Evolutionary conservation across 2,797 vertebrate species (phyloP).

Genomic region (Meriones psammophilus): DNA sequence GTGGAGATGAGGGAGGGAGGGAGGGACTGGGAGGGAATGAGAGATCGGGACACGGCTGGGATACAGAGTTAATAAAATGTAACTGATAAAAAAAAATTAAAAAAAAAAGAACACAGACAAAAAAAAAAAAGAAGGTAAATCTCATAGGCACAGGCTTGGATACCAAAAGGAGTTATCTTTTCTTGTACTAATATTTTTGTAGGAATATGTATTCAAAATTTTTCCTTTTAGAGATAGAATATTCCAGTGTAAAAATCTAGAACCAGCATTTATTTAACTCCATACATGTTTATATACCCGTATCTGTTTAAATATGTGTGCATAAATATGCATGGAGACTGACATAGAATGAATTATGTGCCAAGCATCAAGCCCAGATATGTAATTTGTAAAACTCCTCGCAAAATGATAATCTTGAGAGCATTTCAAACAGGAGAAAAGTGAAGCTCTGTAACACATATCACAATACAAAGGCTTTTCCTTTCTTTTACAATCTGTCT

Average conservation of each 20-base stretch:
- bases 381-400: background rate
- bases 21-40: no score
- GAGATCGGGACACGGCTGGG: no score
- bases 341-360: background rate
- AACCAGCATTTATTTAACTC: background rate
- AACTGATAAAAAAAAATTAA: no score
- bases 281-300: background rate
- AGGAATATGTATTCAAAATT: background rate
- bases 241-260: slow-evolving; percentile 3
- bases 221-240: slow-evolving; percentile 39
- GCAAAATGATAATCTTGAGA: slow-evolving; percentile 4
- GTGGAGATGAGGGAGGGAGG: no score
- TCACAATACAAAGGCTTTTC: background rate
- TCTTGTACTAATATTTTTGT: background rate
- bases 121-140: background rate
- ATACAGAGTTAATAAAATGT: no score
- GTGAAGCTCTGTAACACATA: background rate
- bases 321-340: background rate
- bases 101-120: no score
- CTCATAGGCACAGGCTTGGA: background rate
- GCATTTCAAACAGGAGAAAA: background rate
- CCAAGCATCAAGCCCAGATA: background rate
- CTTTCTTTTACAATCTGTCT: background rate
- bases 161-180: background rate
- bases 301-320: background rate